Percentiles rank a stretch among this genome's conserved stretches.
phyloP scores from a whole-genome alignment of 2,888 invertebrate genomes.

The Carcina quercana region DNA sequence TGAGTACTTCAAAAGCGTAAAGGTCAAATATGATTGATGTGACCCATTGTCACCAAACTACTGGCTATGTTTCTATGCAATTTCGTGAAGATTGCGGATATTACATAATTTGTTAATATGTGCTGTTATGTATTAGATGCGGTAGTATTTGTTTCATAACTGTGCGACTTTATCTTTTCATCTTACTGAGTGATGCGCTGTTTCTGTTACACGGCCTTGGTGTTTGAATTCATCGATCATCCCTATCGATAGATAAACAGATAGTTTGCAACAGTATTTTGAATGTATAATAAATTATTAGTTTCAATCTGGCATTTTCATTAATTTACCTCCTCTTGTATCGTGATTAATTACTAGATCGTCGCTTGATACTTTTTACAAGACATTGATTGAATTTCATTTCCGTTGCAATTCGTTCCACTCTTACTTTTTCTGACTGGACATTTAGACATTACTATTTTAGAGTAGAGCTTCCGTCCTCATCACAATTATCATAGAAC shows the following conservation, averaged over 20 bases:
- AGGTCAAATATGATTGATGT: too few species aligned
- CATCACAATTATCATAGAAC: background rate
- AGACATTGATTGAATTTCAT: slow-evolving; percentile 1
- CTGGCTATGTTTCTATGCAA: too few species aligned
- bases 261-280: slow-evolving; percentile 2
- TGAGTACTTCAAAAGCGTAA: too few species aligned
- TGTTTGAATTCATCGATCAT: slow-evolving; percentile 3
- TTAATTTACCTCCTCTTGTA: slow-evolving; percentile 6
- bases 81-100: slow-evolving; percentile 9
- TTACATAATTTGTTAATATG: background rate
- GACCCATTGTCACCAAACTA: too few species aligned
- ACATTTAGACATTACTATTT: background rate
- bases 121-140: background rate
- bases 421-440: too few species aligned
- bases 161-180: too few species aligned
- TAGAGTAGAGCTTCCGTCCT: background rate
- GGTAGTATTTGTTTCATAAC: background rate
- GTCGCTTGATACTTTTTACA: slow-evolving; percentile 3
- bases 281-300: slow-evolving; percentile 8
- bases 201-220: background rate
- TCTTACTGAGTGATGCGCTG: background rate
- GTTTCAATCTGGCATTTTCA: slow-evolving; percentile 8
- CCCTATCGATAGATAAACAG: slow-evolving; percentile 1
- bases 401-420: slow-evolving; percentile 2
- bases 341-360: slow-evolving; percentile 8